These are phyloP conservation scores for Pyrrhosoma nymphula DNA, from an alignment of 2,888 invertebrate genomes.

Conservation along the genomic window DNA sequence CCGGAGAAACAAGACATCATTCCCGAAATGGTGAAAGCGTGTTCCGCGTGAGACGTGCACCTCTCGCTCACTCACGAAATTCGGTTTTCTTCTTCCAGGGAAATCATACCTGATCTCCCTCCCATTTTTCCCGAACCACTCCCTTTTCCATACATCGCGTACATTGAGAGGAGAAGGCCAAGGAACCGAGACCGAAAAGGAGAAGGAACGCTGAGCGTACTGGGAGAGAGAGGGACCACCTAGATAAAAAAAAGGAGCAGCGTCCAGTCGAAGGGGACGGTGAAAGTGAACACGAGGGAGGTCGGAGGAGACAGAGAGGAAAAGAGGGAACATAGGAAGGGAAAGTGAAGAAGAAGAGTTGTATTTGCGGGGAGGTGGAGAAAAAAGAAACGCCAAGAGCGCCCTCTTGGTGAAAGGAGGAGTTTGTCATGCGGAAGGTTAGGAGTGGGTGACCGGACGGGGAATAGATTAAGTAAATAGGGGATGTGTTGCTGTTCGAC, in stretches of 20 bases:
- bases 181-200: background rate
- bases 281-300: background rate
- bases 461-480: too few relatives aligned
- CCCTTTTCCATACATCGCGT: background rate
- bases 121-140: background rate
- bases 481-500: too few relatives aligned
- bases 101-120: background rate
- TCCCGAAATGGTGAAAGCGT: background rate
- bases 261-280: background rate
- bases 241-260: background rate
- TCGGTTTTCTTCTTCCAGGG: background rate
- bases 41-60: background rate
- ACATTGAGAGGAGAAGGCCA: background rate
- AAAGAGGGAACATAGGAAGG: background rate
- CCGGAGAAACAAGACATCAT: background rate
- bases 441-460: background rate
- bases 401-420: background rate
- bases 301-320: background rate
- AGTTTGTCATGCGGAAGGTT: background rate
- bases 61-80: background rate
- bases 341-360: background rate
- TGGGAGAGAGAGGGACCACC: background rate
- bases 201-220: background rate
- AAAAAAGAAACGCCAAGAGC: background rate
- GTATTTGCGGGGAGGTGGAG: background rate